These are phyloP conservation scores for Arvicanthis niloticus DNA, from an alignment of 2,113 vertebrate genomes.

Conservation along the genomic window DNA sequence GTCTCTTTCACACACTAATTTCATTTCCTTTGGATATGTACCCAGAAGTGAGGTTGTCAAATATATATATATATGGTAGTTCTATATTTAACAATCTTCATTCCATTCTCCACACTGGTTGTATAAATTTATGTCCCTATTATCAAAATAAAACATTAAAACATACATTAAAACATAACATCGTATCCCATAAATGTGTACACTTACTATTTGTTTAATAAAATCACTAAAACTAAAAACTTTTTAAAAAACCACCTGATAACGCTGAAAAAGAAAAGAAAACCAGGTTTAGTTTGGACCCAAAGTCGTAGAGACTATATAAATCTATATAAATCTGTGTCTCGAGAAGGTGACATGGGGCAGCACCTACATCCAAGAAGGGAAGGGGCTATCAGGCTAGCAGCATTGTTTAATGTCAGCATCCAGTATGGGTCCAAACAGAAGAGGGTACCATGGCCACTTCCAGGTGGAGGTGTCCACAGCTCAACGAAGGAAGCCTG, in stretches of 20 bases:
- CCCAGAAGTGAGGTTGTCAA: neutral
- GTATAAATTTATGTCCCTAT: neutral
- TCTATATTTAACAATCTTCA: neutral
- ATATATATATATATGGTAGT: neutral
- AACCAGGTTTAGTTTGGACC: neutral
- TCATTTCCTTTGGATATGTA: neutral
- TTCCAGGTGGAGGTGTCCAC: fast-evolving
- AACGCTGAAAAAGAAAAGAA: neutral
- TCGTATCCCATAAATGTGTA: neutral
- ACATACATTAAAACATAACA: neutral
- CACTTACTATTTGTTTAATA: neutral
- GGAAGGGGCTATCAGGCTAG: neutral
- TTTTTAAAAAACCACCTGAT: neutral
- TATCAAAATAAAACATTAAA: neutral
- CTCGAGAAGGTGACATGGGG: neutral
- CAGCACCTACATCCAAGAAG: neutral
- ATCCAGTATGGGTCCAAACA: neutral
- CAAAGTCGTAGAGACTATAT: neutral
- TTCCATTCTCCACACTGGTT: neutral
- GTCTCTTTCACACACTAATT: neutral
- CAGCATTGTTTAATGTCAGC: no score
- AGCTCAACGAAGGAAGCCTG: neutral
- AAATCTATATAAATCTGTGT: neutral
- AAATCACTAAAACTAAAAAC: neutral
- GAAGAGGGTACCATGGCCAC: neutral